phyloP scores from a whole-genome alignment of 2,797 vertebrate species.

The Phoebastria nigripes region DNA sequence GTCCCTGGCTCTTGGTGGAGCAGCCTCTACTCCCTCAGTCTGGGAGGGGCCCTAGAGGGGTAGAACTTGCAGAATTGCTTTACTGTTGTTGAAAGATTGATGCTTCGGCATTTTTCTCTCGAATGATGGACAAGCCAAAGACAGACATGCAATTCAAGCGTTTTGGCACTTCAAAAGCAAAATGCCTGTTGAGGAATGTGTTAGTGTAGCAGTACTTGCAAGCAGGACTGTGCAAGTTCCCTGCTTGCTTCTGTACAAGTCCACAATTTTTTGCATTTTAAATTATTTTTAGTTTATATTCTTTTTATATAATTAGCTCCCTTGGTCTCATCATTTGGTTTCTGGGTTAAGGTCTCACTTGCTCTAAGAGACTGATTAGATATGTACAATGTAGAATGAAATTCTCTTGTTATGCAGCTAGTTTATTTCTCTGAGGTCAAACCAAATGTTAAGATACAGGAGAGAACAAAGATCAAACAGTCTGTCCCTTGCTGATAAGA shows the following conservation, averaged over 20 bases:
- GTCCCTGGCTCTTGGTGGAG: not conserved
- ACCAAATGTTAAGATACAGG: not conserved
- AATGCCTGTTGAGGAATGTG: not conserved
- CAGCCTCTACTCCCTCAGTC: not conserved
- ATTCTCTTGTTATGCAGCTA: not conserved
- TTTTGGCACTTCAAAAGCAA: not conserved
- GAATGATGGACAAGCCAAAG: not conserved
- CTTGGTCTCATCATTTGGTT: not conserved
- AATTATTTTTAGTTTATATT: not conserved
- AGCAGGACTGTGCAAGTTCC: not conserved
- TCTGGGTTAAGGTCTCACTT: not conserved
- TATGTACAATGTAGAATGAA: not conserved
- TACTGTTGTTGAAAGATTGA: not conserved
- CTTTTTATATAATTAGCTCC: not conserved
- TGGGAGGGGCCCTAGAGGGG: not conserved
- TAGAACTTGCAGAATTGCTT: not conserved
- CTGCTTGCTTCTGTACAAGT: not conserved
- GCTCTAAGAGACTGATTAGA: not conserved
- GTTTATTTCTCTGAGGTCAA: not conserved
- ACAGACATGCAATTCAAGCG: accelerated
- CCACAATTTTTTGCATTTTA: not conserved
- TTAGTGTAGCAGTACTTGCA: not conserved
- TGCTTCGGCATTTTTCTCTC: not conserved
- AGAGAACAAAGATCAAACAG: not conserved
- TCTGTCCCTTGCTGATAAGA: not conserved